Conservation (phyloP, 1,140 invertebrate species). For the Scaptodrosophila lebanonensis region DNA sequence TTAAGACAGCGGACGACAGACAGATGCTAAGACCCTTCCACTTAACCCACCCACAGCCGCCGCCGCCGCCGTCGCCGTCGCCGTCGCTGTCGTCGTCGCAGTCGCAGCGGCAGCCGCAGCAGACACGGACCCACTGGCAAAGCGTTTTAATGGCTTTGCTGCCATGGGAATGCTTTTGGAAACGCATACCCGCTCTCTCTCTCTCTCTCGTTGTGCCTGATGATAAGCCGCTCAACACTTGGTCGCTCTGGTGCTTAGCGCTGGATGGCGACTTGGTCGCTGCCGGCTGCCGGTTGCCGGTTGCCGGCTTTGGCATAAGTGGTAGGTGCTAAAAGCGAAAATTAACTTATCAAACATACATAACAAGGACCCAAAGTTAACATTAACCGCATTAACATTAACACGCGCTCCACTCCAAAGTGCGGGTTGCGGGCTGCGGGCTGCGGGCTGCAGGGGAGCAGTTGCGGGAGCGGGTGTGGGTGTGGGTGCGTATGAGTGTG, state of each 20-base stretch:
- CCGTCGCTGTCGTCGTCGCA: neutral
- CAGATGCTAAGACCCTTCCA: too few relatives aligned
- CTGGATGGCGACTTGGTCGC: too few relatives aligned
- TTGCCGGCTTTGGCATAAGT: neutral
- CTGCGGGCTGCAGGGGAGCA: too few relatives aligned
- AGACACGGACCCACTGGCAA: constrained; percentile 7
- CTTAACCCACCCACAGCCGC: too few relatives aligned
- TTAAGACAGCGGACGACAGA: neutral
- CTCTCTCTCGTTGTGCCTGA: too few relatives aligned
- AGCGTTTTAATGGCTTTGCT: constrained; percentile 61
- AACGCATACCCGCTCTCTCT: too few relatives aligned
- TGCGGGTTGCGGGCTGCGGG: too few relatives aligned
- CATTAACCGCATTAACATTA: constrained; percentile 69
- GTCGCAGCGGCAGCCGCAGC: neutral
- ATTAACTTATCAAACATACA: constrained; percentile 75
- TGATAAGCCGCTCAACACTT: constrained; percentile 22
- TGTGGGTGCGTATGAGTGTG: too few relatives aligned
- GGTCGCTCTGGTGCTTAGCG: neutral
- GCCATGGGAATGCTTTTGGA: constrained; percentile 48
- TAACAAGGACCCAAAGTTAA: constrained; percentile 62
- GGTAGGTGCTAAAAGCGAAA: constrained; percentile 45
- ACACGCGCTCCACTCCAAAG: too few relatives aligned
- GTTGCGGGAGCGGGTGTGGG: too few relatives aligned
- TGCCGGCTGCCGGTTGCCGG: neutral
- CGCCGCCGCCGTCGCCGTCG: too few relatives aligned